Conservation (phyloP, 2,888 invertebrate genomes). For the Apodemia duryi region DNA sequence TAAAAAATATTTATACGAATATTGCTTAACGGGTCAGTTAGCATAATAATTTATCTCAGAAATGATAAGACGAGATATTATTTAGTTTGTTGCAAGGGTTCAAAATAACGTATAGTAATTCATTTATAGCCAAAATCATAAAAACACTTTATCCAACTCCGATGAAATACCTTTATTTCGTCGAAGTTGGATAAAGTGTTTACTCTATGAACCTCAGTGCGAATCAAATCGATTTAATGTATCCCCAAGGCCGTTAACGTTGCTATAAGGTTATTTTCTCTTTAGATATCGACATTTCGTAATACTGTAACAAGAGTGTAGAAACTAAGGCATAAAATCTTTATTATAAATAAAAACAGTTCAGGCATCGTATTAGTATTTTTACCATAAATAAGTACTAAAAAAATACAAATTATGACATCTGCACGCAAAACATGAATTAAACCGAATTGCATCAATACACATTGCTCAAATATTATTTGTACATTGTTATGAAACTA, state of each 20-base stretch:
- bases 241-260: neutral
- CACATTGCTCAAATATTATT: constrained; percentile 18
- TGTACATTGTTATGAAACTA: constrained; percentile 36
- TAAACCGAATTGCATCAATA: constrained; percentile 17
- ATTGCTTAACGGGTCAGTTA: no score
- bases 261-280: constrained; percentile 4
- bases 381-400: constrained; percentile 13
- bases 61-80: no score
- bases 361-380: constrained; percentile 15
- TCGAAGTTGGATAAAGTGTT: neutral
- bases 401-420: constrained; percentile 11
- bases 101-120: neutral
- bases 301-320: constrained; percentile 10
- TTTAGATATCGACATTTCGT: constrained; percentile 8
- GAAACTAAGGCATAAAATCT: constrained; percentile 11
- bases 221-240: constrained; percentile 1
- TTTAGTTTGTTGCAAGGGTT: no score
- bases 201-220: neutral
- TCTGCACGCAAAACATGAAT: constrained; percentile 17
- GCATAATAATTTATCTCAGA: no score
- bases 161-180: neutral
- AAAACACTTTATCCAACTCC: neutral
- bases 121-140: neutral
- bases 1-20: no score
- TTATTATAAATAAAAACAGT: constrained; percentile 10